phyloP scores from a whole-genome alignment of 2,113 vertebrate species.

The Rhizomys pruinosus region DNA sequence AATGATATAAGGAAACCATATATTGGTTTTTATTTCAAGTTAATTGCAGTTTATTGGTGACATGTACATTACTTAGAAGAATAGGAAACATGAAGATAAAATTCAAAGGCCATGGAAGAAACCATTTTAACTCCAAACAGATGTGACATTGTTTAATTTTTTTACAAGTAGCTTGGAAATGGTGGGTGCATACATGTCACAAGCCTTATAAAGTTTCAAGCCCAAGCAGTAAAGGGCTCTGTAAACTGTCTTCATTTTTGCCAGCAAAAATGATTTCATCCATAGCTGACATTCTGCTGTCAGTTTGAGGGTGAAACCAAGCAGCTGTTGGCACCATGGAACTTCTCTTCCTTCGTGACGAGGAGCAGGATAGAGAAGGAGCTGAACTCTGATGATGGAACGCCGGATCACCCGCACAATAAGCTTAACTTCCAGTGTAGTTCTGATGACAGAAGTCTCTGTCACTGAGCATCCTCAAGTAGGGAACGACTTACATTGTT shows the following conservation, averaged over 20 bases:
- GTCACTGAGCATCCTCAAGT: background rate
- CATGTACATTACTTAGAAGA: slow-evolving; percentile 20
- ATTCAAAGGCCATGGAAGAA: slow-evolving; percentile 52
- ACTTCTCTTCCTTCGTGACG: slow-evolving; percentile 17
- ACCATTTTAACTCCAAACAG: slow-evolving; percentile 51
- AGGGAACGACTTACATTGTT: background rate
- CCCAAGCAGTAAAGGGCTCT: slow-evolving; percentile 23
- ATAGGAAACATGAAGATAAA: slow-evolving; percentile 57
- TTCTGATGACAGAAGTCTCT: background rate
- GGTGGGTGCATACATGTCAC: slow-evolving; percentile 68
- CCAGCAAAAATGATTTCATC: slow-evolving; percentile 62
- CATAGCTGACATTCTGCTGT: slow-evolving; percentile 39
- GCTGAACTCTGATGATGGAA: background rate
- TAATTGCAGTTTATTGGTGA: slow-evolving; percentile 17
- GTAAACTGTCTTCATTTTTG: slow-evolving; percentile 9
- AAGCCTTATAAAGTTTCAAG: slow-evolving; percentile 54
- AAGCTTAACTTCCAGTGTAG: background rate
- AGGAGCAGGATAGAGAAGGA: background rate
- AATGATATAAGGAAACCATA: background rate
- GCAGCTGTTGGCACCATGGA: slow-evolving; percentile 22
- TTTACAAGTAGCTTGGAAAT: slow-evolving; percentile 37
- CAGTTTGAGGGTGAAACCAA: slow-evolving; percentile 12
- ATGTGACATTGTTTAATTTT: slow-evolving; percentile 70
- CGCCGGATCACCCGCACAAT: background rate
- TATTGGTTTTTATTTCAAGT: background rate